These are phyloP conservation scores for Monochamus alternatus DNA, from an alignment of 2,888 invertebrate genomes.

Conservation along the genomic window DNA sequence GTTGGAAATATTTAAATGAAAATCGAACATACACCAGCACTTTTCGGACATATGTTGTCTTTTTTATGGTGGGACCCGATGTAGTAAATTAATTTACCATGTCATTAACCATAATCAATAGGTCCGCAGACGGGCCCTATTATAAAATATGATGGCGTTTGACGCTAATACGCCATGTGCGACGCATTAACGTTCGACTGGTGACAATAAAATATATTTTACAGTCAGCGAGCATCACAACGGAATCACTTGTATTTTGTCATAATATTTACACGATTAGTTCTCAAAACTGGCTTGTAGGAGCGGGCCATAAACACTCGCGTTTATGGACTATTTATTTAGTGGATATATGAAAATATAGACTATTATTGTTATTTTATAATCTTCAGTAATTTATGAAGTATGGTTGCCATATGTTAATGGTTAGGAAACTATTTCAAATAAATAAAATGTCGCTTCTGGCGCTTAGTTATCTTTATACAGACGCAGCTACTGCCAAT, in stretches of 20 bases:
- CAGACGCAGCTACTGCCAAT: background rate
- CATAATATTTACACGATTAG: constrained; percentile 74
- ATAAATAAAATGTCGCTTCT: constrained; percentile 28
- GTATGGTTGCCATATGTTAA: constrained; percentile 63
- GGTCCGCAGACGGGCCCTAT: constrained; percentile 55
- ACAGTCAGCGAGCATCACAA: constrained; percentile 61
- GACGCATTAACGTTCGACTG: constrained; percentile 55
- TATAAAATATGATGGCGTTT: constrained; percentile 50
- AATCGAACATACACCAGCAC: constrained; percentile 21
- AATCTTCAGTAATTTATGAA: constrained; percentile 60
- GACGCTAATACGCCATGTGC: constrained; percentile 9
- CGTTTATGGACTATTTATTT: constrained; percentile 77
- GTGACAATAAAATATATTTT: constrained; percentile 65
- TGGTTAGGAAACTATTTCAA: constrained; percentile 33
- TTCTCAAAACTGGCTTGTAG: constrained; percentile 75
- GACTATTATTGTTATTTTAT: constrained; percentile 62
- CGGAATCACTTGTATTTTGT: constrained; percentile 54
- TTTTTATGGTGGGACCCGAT: constrained; percentile 49
- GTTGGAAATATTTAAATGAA: constrained; percentile 32
- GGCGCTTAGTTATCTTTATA: constrained; percentile 15
- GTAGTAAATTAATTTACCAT: constrained; percentile 64
- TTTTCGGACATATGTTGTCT: constrained; percentile 44
- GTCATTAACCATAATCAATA: constrained; percentile 65
- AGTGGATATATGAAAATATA: constrained; percentile 69
- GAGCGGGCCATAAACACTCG: constrained; percentile 73